phyloP scores from a whole-genome alignment of 2,888 invertebrate species.

The Drosophila macrothrix region DNA sequence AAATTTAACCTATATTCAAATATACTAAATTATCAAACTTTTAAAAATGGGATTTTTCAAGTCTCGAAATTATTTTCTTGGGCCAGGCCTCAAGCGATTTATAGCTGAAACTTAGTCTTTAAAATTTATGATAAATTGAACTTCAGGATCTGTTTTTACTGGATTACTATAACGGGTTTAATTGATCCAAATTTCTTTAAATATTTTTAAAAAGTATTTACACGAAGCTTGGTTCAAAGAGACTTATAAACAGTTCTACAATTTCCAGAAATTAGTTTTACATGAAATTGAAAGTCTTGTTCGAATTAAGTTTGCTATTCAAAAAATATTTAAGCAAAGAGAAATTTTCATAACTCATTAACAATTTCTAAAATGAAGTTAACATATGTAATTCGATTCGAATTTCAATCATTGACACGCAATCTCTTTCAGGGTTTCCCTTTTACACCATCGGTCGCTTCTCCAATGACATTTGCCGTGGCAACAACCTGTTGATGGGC shows the following conservation, averaged over 20 bases:
- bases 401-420: background rate
- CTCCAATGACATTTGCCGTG: conserved; percentile 89
- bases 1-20: background rate
- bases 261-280: background rate
- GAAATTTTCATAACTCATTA: background rate
- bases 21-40: background rate
- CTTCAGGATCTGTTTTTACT: background rate
- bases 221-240: too few relatives aligned
- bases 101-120: too few relatives aligned
- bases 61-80: background rate
- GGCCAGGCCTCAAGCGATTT: too few relatives aligned
- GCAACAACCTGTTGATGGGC: conserved; percentile 89
- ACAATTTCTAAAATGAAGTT: background rate
- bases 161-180: background rate
- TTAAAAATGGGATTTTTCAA: background rate
- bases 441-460: conserved; percentile 92
- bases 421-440: conserved; percentile 87
- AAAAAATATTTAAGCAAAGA: background rate
- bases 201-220: too few relatives aligned
- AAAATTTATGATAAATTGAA: background rate
- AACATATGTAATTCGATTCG: background rate
- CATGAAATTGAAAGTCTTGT: background rate
- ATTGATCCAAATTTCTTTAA: background rate
- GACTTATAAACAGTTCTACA: too few relatives aligned
- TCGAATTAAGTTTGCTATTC: background rate